Evolutionary conservation across 2,888 invertebrate species (phyloP).

Genomic region (Auanema freiburgensis): DNA sequence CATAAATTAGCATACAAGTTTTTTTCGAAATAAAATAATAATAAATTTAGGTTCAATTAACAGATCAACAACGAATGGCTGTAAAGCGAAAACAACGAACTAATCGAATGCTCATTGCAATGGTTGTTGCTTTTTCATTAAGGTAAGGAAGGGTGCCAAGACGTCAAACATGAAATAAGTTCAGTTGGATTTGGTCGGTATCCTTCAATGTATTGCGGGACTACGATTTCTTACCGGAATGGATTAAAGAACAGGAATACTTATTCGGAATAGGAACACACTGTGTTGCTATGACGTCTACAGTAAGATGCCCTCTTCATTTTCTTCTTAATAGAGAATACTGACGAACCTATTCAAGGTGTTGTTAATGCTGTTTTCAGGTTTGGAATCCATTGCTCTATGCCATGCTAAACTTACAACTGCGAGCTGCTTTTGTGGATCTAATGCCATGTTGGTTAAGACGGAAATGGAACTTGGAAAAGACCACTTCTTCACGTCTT

Average conservation of each 20-base stretch:
- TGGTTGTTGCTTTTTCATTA: constrained; percentile 56
- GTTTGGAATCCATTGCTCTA: constrained; percentile 62
- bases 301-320: constrained; percentile 33
- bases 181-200: constrained; percentile 60
- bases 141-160: constrained; percentile 25
- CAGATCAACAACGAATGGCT: constrained; percentile 58
- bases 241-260: constrained; percentile 55
- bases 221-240: constrained; percentile 55
- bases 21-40: too few species aligned
- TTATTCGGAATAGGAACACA: constrained; percentile 61
- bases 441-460: constrained; percentile 54
- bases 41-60: constrained; percentile 30
- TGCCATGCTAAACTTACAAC: constrained; percentile 60
- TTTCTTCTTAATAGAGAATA: not conserved
- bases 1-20: not conserved
- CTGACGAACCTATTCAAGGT: not conserved
- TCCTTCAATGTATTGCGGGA: constrained; percentile 59
- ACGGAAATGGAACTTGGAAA: constrained; percentile 22
- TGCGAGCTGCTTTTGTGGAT: constrained; percentile 59
- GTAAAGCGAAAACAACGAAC: constrained; percentile 58
- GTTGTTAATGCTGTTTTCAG: constrained; percentile 26
- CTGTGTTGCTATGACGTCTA: constrained; percentile 63
- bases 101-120: constrained; percentile 62
- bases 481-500: constrained; percentile 25
- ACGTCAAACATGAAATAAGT: constrained; percentile 12